A percentile compares a stretch with the other conserved stretches of the same genome.
These are phyloP conservation scores for Listronotus oregonensis DNA, from an alignment of 1,140 invertebrate genomes.

Conservation along the genomic window DNA sequence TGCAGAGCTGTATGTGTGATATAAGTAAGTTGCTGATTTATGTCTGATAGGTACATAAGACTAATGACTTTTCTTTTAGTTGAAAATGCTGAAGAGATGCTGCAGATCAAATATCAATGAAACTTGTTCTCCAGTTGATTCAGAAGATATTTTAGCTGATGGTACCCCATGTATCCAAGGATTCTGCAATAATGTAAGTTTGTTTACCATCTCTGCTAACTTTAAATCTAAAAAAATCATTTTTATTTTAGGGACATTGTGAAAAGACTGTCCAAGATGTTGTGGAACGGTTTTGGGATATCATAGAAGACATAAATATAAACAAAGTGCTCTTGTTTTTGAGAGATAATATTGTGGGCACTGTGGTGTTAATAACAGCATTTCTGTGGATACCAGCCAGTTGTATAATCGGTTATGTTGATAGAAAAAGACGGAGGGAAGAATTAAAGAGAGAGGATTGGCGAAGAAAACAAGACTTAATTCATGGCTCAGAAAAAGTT, in stretches of 20 bases:
- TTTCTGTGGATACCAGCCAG: constrained; percentile 92
- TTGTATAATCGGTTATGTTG: constrained; percentile 81
- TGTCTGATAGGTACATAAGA: too few species aligned
- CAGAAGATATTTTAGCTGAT: constrained; percentile 85
- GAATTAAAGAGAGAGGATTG: constrained; percentile 50
- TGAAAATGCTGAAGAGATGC: constrained; percentile 84
- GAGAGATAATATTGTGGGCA: constrained; percentile 87
- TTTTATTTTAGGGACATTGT: constrained; percentile 76
- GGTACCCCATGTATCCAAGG: constrained; percentile 95
- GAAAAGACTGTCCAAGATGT: constrained; percentile 95
- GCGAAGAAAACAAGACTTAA: constrained; percentile 60
- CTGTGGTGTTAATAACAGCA: constrained; percentile 84
- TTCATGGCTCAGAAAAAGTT: constrained; percentile 64
- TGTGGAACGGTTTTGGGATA: constrained; percentile 94
- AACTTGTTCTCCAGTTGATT: constrained; percentile 88
- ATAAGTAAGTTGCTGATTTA: constrained; percentile 66
- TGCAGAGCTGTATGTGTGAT: constrained; percentile 94
- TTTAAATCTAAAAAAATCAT: constrained; percentile 19
- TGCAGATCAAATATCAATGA: constrained; percentile 89
- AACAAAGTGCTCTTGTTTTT: constrained; percentile 88
- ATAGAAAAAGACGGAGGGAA: constrained; percentile 60
- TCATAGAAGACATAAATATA: constrained; percentile 94
- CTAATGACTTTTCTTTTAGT: constrained; percentile 61
- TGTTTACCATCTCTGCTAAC: not conserved
- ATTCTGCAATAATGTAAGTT: constrained; percentile 85